These are phyloP conservation scores for Melanotaenia maccullochi DNA, from an alignment of 2,797 vertebrate genomes.

Conservation along the genomic window DNA sequence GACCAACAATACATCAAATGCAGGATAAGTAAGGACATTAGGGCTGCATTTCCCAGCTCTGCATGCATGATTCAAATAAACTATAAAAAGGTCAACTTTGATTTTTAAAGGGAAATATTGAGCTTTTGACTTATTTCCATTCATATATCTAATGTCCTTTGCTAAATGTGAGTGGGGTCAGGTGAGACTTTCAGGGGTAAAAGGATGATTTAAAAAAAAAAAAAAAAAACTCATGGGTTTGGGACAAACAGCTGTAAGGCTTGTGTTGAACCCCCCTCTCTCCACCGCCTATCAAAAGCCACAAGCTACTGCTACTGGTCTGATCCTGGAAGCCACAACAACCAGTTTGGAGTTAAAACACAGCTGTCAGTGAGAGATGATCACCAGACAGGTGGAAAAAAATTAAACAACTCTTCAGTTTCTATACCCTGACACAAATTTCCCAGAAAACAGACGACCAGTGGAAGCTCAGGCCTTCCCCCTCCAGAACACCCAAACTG, in stretches of 20 bases:
- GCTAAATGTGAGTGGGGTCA: background rate
- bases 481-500: background rate
- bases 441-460: background rate
- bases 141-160: background rate
- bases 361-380: conserved; percentile 8
- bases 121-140: background rate
- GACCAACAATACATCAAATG: background rate
- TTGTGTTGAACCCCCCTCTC: background rate
- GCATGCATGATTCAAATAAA: background rate
- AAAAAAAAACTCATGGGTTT: conserved; percentile 6
- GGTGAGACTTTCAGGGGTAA: background rate
- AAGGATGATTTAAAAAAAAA: background rate
- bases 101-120: background rate
- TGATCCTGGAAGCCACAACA: conserved; percentile 8
- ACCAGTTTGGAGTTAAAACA: background rate
- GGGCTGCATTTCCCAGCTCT: background rate
- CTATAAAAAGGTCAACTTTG: background rate
- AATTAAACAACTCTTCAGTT: background rate
- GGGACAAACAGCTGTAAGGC: conserved; percentile 29
- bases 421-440: background rate
- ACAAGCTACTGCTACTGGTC: conserved; percentile 15
- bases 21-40: background rate
- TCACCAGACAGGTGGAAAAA: background rate
- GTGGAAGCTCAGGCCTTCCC: conserved; percentile 36
- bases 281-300: conserved; percentile 8